Evolutionary conservation across 37 sponge, comb jelly and placozoan genomes (phyloP).

Genomic region (Halichondria panicea): DNA sequence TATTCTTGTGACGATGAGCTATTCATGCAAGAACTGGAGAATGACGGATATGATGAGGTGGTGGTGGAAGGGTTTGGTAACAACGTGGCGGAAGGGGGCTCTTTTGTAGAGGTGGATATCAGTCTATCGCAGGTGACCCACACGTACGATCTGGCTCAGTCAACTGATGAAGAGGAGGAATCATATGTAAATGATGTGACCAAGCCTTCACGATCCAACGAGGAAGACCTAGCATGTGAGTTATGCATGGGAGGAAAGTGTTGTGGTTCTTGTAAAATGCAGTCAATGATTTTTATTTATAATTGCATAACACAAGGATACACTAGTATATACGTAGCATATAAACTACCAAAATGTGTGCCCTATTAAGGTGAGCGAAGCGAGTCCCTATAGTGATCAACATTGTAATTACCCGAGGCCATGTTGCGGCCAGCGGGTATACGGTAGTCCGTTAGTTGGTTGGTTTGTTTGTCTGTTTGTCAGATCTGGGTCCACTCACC

Average conservation of each 20-base stretch:
- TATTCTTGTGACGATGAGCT: neutral
- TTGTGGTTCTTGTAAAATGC: neutral
- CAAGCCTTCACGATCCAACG: neutral
- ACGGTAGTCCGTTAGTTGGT: too few species aligned
- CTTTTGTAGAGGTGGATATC: neutral
- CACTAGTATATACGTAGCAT: too few species aligned
- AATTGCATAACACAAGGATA: too few species aligned
- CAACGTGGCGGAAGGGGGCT: neutral
- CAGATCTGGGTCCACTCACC: too few species aligned
- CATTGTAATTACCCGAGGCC: too few species aligned
- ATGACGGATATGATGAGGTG: neutral
- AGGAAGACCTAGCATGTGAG: too few species aligned
- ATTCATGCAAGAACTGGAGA: slow-evolving; percentile 1
- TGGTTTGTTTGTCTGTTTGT: too few species aligned
- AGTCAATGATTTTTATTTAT: neutral
- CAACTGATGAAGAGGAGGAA: slow-evolving; percentile 24
- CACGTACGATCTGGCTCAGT: slow-evolving; percentile 6
- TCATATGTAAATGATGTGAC: neutral
- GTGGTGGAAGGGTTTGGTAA: slow-evolving; percentile 7
- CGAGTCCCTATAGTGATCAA: too few species aligned
- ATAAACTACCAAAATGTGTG: too few species aligned
- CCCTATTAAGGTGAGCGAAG: too few species aligned
- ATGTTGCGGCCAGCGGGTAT: too few species aligned
- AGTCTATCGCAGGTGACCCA: neutral
- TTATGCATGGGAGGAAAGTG: neutral